Conservation (phyloP, 2,888 invertebrate species). For the Dasysyrphus albostriatus region DNA sequence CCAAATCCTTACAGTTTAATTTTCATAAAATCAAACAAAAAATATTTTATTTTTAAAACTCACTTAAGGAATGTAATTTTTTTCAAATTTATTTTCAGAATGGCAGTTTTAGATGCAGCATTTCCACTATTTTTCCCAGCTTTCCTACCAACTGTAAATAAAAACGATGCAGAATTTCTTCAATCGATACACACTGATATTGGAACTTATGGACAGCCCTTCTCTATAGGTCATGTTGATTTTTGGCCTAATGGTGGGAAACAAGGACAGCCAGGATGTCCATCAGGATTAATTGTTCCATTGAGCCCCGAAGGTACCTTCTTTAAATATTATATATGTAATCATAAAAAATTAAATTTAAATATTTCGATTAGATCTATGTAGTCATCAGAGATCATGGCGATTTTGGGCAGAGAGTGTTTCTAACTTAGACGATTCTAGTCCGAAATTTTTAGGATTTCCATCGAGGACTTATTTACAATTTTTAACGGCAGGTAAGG, state of each 20-base stretch:
- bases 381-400: constrained; percentile 66
- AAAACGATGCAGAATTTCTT: constrained; percentile 53
- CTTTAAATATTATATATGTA: not conserved
- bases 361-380: constrained; percentile 39
- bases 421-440: constrained; percentile 6
- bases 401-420: constrained; percentile 71
- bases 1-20: no score
- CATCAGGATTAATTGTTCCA: constrained; percentile 49
- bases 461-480: constrained; percentile 27
- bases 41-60: not conserved
- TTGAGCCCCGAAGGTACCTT: constrained; percentile 50
- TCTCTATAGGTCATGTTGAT: constrained; percentile 47
- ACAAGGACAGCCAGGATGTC: constrained; percentile 66
- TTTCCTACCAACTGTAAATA: constrained; percentile 26
- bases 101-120: constrained; percentile 57
- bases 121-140: constrained; percentile 48
- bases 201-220: constrained; percentile 59
- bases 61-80: not conserved
- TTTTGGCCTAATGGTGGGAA: constrained; percentile 70
- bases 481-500: constrained; percentile 25
- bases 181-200: constrained; percentile 63
- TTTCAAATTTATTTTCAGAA: constrained; percentile 35
- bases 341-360: not conserved
- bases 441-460: constrained; percentile 43
- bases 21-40: no score